phyloP scores from a whole-genome alignment of 2,797 vertebrate genomes.

The Alfaro cultratus region DNA sequence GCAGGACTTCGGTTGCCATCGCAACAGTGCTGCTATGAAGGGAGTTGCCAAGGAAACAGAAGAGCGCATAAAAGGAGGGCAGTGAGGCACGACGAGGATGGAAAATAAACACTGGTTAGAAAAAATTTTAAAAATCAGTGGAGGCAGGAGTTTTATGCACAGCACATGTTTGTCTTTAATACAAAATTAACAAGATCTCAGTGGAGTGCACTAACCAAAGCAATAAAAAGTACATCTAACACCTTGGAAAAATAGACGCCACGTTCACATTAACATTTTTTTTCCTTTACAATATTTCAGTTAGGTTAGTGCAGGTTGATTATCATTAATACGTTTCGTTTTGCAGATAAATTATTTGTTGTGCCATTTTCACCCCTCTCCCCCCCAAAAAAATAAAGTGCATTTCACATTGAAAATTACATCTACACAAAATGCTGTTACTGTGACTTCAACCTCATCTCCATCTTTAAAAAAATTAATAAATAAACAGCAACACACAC shows the following conservation, averaged over 20 bases:
- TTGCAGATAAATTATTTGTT: conserved; percentile 86
- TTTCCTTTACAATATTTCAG: conserved; percentile 77
- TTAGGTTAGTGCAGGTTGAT: conserved; percentile 87
- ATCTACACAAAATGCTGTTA: conserved; percentile 83
- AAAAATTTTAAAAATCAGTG: conserved; percentile 51
- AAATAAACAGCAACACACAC: neutral
- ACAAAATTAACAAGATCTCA: conserved; percentile 87
- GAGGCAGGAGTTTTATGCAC: conserved; percentile 79
- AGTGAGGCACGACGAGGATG: conserved; percentile 48
- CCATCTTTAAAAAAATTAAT: conserved; percentile 17
- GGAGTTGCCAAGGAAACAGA: conserved; percentile 76
- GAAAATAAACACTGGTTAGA: conserved; percentile 25
- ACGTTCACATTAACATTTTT: conserved; percentile 78
- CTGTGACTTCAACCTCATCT: conserved; percentile 48
- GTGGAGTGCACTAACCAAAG: conserved; percentile 82
- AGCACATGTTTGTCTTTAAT: conserved; percentile 85
- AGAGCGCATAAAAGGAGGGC: conserved; percentile 45
- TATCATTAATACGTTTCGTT: conserved; percentile 81
- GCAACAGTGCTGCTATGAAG: conserved; percentile 76
- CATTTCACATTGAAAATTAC: conserved; percentile 86
- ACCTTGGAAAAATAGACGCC: conserved; percentile 88
- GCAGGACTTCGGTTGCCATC: conserved; percentile 73
- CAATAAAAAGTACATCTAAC: conserved; percentile 86
- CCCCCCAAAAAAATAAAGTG: conserved; percentile 83
- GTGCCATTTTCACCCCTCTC: conserved; percentile 79